A percentile compares a stretch with the other conserved stretches of the same genome.
These are phyloP conservation scores for Enteromius radiatus DNA, from an alignment of 2,797 vertebrate genomes.

Conservation along the genomic window DNA sequence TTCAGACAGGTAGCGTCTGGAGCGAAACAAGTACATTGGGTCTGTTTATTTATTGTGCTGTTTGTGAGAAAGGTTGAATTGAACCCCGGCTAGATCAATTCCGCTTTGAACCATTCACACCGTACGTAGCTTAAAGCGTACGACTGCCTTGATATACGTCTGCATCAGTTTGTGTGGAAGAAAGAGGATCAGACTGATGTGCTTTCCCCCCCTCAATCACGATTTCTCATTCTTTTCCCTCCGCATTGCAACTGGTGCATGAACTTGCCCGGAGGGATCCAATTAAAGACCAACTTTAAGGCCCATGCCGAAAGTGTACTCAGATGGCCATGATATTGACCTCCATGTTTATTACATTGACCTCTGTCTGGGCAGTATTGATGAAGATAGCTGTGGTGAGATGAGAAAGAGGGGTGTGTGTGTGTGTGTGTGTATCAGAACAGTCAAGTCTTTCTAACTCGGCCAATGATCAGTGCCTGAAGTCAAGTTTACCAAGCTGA, in stretches of 20 bases:
- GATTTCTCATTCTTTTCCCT: slow-evolving; percentile 59
- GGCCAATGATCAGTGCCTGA: slow-evolving; percentile 73
- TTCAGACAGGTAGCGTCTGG: slow-evolving; percentile 15
- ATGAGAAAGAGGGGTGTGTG: slow-evolving; percentile 59
- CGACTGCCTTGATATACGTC: slow-evolving; percentile 16
- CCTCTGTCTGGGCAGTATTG: slow-evolving; percentile 77
- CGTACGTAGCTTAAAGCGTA: not conserved
- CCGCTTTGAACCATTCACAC: slow-evolving; percentile 17
- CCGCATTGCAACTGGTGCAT: slow-evolving; percentile 64
- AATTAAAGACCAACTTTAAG: slow-evolving; percentile 77
- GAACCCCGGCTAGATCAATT: slow-evolving; percentile 33
- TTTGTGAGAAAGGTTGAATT: slow-evolving; percentile 19
- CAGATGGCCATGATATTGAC: slow-evolving; percentile 76
- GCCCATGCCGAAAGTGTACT: slow-evolving; percentile 75
- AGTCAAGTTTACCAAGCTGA: slow-evolving; percentile 82
- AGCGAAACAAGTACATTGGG: not conserved
- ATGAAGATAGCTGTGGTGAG: slow-evolving; percentile 75
- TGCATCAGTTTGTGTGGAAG: slow-evolving; percentile 18
- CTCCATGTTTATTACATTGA: slow-evolving; percentile 86
- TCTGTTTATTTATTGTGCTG: slow-evolving; percentile 37
- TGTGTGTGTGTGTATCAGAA: slow-evolving; percentile 31
- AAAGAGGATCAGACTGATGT: slow-evolving; percentile 34
- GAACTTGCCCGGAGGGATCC: slow-evolving; percentile 73
- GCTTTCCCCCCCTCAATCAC: slow-evolving; percentile 25
- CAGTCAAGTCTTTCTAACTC: slow-evolving; percentile 41